Evolutionary conservation across 2,888 invertebrate genomes (phyloP), one percentile per base, ranked within the genome.

Genomic region (Neuroscelio doddi): DNA sequence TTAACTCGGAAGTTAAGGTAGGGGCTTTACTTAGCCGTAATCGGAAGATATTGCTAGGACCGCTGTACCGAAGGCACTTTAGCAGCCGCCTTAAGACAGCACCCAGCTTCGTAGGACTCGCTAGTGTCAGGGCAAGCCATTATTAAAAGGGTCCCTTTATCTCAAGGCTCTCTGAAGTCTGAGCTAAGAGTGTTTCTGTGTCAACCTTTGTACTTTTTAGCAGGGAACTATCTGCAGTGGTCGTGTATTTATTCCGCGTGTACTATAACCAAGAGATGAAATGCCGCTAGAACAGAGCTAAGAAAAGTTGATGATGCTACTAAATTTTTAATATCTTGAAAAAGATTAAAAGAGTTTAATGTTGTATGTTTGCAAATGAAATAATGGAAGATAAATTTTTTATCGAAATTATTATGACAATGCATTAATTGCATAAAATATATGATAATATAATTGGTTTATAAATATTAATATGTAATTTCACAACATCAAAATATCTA

Each of bases 1-100:
- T 75, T 73, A 71, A 69, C 74, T 69, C 69, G 70, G 72, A 69
- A 73, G 77, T 77, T 77, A 71, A 73, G 74, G 75, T 70, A 70
- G 77, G 53, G 74, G 81, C 79, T 83, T 83, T 82, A 83, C 82
- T 83, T 82, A 81, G 80, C 80, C 81, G 78, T 83, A 83, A 83
- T 83, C 82, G 82, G 82, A 81, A 83, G 83, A 83, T 83, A 83
- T 83, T 83, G 83, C 83, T 76, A 71, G 79, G 75, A 79, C 80
- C 79, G 75, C 77, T 76, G 81, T 77, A 81, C 80, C 79, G 74
- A 76, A 75, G 82, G 81, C 82, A 83, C 82, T 83, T 82, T 83
- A 79, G 78, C 80, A 77, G 77, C 76, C 78, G 76, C 79, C 81
- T 80, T 76, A 80, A 81, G 82, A 80, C 81, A 82, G 77, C 80